Evolutionary conservation across 2,113 vertebrate genomes (phyloP).

Genomic region (Dipodomys ordii): DNA sequence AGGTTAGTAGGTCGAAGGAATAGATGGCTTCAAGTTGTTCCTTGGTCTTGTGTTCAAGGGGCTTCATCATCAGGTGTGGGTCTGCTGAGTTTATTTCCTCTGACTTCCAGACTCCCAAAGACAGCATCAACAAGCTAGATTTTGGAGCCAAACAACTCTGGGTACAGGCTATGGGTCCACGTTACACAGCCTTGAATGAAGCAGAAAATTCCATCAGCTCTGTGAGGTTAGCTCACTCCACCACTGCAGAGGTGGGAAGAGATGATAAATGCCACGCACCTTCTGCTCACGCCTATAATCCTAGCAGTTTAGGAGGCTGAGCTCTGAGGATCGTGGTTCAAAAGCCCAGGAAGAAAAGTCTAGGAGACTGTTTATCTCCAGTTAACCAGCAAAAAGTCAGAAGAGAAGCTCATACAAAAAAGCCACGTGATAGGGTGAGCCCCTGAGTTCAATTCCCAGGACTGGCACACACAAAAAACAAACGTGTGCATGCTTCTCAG

Average conservation of each 20-base stretch:
- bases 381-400: too few species aligned
- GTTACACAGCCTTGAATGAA: neutral
- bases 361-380: too few species aligned
- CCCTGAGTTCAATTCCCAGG: too few species aligned
- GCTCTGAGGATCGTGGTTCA: too few species aligned
- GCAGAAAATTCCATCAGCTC: neutral
- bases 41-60: neutral
- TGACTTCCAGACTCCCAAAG: neutral
- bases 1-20: neutral
- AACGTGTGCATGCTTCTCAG: too few species aligned
- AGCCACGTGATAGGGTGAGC: too few species aligned
- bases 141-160: neutral
- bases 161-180: neutral
- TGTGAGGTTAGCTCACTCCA: accelerated
- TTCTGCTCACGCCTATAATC: too few species aligned
- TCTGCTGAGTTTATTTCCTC: neutral
- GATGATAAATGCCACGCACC: neutral
- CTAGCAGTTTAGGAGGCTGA: too few species aligned
- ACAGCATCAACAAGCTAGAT: neutral
- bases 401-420: too few species aligned
- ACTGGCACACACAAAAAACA: too few species aligned
- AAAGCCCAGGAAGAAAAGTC: too few species aligned
- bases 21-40: neutral
- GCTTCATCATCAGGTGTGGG: accelerated
- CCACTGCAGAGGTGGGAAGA: neutral